A percentile compares a stretch with the other conserved stretches of the same genome.
These are phyloP conservation scores for Halisarca cf. caerulea DNA, from an alignment of 37 sponge, comb jelly and placozoan species.

Conservation along the genomic window DNA sequence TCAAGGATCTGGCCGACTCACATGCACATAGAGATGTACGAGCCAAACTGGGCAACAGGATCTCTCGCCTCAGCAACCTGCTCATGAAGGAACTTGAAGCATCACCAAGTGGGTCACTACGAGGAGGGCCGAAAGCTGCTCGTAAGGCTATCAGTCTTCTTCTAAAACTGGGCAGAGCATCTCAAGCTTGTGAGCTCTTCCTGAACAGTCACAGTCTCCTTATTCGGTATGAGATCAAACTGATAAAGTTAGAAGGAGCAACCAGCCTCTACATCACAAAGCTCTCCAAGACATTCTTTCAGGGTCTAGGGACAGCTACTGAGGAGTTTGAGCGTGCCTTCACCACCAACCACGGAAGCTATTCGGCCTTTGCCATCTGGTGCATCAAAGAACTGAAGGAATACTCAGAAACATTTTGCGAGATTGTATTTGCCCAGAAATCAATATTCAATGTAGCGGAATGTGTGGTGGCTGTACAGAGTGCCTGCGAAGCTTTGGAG, in stretches of 20 bases:
- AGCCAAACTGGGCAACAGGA: slow-evolving; percentile 68
- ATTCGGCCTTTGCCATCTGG: slow-evolving; percentile 93
- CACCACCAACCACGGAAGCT: slow-evolving; percentile 58
- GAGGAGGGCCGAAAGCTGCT: slow-evolving; percentile 87
- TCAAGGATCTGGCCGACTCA: slow-evolving; percentile 69
- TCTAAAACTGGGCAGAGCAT: slow-evolving; percentile 70
- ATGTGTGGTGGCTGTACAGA: slow-evolving; percentile 52
- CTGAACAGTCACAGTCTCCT: slow-evolving; percentile 73
- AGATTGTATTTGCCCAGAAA: slow-evolving; percentile 43
- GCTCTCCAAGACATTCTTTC: slow-evolving; percentile 73
- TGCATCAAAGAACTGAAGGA: slow-evolving; percentile 62
- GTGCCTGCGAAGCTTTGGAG: slow-evolving; percentile 53
- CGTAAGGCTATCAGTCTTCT: slow-evolving; percentile 76
- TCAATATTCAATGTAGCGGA: slow-evolving; percentile 62
- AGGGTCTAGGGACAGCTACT: slow-evolving; percentile 69
- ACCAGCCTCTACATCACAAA: slow-evolving; percentile 82
- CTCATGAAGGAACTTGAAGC: slow-evolving; percentile 88
- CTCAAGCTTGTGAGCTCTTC: slow-evolving; percentile 89
- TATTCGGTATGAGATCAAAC: slow-evolving; percentile 57
- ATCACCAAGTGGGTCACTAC: slow-evolving; percentile 70
- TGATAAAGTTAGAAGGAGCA: slow-evolving; percentile 88
- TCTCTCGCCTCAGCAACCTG: slow-evolving; percentile 55
- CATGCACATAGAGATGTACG: slow-evolving; percentile 71
- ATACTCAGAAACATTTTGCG: slow-evolving; percentile 56
- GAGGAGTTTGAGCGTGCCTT: slow-evolving; percentile 85